Percentiles rank a stretch among this genome's conserved stretches.
phyloP scores from a whole-genome alignment of 2,797 vertebrate genomes.

The Rhyacichthys aspro region DNA sequence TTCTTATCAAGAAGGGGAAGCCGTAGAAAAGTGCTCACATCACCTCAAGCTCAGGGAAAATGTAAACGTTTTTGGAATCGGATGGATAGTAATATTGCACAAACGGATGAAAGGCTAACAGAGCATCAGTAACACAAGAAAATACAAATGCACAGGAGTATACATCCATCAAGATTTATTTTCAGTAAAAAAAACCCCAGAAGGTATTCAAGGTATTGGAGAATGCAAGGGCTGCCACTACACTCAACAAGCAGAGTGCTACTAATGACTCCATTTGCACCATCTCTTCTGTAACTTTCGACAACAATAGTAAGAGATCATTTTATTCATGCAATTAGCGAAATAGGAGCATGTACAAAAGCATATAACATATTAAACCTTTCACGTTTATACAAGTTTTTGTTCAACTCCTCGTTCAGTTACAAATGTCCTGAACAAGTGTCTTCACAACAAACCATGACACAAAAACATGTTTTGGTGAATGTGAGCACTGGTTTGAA shows the following conservation, averaged over 20 bases:
- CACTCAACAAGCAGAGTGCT: background rate
- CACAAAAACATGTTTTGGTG: no score
- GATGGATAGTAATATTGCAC: background rate
- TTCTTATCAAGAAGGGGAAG: background rate
- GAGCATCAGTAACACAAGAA: no score
- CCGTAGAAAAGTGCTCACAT: background rate
- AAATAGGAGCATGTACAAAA: no score
- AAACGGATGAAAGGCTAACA: background rate
- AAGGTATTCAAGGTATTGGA: no score
- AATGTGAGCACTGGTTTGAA: background rate
- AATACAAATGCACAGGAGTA: no score
- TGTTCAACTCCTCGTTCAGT: no score
- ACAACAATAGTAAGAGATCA: background rate
- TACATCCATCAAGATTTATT: no score
- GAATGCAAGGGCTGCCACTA: background rate
- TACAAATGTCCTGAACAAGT: no score
- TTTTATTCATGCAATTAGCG: background rate
- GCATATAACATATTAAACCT: no score
- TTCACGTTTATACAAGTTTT: no score
- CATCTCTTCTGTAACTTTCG: background rate
- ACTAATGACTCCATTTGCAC: background rate
- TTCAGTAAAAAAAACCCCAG: no score
- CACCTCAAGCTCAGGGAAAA: background rate
- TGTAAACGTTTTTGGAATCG: background rate
- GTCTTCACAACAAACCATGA: background rate